Evolutionary conservation across 92 coral and sea anemone species (phyloP).

Genomic region (Hydrozoanthus gracilis): DNA sequence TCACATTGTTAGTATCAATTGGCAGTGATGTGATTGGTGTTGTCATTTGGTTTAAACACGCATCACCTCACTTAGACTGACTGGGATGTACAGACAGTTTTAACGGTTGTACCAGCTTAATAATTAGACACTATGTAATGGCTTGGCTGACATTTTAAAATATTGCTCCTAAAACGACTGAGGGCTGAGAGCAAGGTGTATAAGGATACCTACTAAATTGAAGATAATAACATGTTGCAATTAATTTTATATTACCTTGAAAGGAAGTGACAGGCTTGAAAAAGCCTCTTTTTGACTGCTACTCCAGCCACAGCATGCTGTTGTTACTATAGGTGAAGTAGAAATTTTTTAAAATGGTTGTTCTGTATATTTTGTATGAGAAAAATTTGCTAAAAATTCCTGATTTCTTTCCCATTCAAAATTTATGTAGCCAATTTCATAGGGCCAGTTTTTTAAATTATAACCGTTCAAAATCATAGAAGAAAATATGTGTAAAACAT

Average conservation of each 20-base stretch:
- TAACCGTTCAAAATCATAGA: no score
- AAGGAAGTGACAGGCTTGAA: constrained; percentile 6
- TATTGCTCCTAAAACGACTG: constrained; percentile 7
- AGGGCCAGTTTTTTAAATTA: no score
- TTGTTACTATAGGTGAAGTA: constrained; percentile 17
- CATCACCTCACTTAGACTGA: neutral
- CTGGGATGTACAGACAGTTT: neutral
- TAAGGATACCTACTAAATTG: constrained; percentile 16
- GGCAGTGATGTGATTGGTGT: neutral
- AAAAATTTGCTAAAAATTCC: no score
- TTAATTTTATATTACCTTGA: neutral
- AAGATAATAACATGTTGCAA: neutral
- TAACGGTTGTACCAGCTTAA: neutral
- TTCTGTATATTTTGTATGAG: neutral
- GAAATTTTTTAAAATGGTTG: neutral
- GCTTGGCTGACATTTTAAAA: constrained; percentile 8
- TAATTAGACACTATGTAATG: constrained; percentile 12
- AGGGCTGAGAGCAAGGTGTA: constrained; percentile 2
- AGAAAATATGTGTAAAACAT: no score
- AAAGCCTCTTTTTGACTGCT: constrained; percentile 26
- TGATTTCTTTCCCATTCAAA: no score
- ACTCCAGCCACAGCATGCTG: constrained; percentile 15
- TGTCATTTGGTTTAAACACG: neutral
- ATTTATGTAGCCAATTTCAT: no score
- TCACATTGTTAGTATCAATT: neutral